phyloP scores from a whole-genome alignment of 2,888 invertebrate species.

The Volucella inanis region DNA sequence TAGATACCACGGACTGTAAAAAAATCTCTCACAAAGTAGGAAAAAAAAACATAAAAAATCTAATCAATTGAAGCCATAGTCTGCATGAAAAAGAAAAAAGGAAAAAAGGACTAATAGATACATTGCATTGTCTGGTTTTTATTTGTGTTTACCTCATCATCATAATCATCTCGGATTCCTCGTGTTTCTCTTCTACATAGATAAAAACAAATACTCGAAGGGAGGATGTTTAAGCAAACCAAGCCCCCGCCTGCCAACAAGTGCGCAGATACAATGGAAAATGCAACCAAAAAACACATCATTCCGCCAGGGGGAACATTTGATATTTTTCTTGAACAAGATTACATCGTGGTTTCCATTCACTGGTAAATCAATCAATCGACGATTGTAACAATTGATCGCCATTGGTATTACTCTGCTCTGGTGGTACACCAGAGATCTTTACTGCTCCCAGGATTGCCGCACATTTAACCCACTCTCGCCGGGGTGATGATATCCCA shows the following conservation, averaged over 20 bases:
- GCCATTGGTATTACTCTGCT: neutral
- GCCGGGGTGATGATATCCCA: conserved; percentile 14
- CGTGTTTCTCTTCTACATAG: conserved; percentile 3
- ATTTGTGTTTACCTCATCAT: conserved; percentile 56
- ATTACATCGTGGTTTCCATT: conserved; percentile 62
- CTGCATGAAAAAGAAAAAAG: conserved; percentile 9
- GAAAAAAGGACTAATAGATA: conserved; percentile 52
- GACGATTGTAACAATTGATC: conserved; percentile 64
- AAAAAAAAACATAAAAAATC: conserved; percentile 37
- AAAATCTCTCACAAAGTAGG: conserved; percentile 19
- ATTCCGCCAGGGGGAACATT: conserved; percentile 61
- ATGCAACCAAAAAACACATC: conserved; percentile 13
- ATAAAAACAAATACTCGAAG: conserved; percentile 42
- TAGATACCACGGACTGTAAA: neutral
- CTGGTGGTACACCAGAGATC: neutral
- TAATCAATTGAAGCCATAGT: conserved; percentile 72
- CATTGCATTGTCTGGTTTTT: conserved; percentile 66
- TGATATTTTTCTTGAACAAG: conserved; percentile 62
- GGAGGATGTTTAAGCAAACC: conserved; percentile 46
- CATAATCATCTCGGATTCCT: conserved; percentile 45
- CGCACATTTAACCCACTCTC: conserved; percentile 62
- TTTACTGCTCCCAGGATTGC: conserved; percentile 27
- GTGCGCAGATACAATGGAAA: conserved; percentile 31
- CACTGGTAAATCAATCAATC: conserved; percentile 55
- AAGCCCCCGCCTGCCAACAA: conserved; percentile 51